These are phyloP conservation scores for Taeniopygia guttata DNA, from an alignment of 2,797 vertebrate species.

Conservation along the genomic window DNA sequence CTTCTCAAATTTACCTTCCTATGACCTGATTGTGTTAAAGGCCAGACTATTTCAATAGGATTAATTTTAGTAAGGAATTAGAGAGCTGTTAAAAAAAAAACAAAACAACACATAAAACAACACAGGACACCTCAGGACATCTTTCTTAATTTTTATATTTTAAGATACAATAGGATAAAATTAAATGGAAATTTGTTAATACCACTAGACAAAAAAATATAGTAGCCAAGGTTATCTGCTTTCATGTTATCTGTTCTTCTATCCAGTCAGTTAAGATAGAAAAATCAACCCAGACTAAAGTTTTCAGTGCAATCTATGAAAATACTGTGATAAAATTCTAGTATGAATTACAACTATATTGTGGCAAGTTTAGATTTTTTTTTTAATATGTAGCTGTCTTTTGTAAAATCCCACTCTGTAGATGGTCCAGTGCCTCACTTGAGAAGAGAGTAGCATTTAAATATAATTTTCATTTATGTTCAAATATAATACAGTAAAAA, in stretches of 20 bases:
- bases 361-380: background rate
- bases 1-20: background rate
- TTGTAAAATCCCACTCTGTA: background rate
- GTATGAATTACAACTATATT: background rate
- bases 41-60: background rate
- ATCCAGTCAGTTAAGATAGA: background rate
- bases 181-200: background rate
- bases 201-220: accelerated
- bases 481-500: background rate
- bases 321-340: background rate
- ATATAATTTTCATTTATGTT: background rate
- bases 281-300: background rate
- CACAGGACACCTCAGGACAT: too few species aligned
- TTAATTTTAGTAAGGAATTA: background rate
- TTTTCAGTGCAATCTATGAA: background rate
- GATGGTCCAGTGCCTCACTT: background rate
- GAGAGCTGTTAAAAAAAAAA: background rate
- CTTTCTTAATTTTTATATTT: background rate
- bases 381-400: background rate
- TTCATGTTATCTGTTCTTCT: background rate
- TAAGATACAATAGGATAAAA: background rate
- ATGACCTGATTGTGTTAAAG: background rate
- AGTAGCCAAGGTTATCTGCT: background rate
- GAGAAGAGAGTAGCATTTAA: background rate
- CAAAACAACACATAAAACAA: background rate